phyloP scores from a whole-genome alignment of 2,113 vertebrate species.

The Coptodon rendalli region DNA sequence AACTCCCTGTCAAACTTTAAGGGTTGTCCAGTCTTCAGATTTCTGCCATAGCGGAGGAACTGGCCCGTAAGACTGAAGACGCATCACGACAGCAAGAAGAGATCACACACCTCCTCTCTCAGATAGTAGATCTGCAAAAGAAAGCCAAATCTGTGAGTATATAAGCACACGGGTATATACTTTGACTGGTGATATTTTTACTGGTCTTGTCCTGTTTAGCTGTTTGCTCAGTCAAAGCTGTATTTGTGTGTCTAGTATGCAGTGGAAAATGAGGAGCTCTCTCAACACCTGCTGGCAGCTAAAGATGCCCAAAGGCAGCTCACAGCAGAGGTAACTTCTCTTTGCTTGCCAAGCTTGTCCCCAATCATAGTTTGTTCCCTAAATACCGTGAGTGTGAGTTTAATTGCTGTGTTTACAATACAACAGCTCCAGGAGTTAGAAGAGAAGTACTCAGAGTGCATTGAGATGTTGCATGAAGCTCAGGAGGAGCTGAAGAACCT shows the following conservation, averaged over 20 bases:
- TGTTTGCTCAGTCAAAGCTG: background rate
- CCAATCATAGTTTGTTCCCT: background rate
- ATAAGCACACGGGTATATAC: background rate
- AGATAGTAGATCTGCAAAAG: conserved; percentile 94
- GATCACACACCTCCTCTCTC: conserved; percentile 95
- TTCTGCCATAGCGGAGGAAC: conserved; percentile 85
- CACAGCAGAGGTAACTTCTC: conserved; percentile 80
- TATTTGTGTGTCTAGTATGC: conserved; percentile 73
- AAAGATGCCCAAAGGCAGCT: conserved; percentile 97
- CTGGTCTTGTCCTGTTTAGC: background rate
- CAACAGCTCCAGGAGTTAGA: conserved; percentile 88
- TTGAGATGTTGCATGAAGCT: conserved; percentile 97
- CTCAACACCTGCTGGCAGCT: conserved; percentile 90
- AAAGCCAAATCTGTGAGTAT: conserved; percentile 88
- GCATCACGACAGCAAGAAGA: conserved; percentile 95
- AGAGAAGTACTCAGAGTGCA: conserved; percentile 93
- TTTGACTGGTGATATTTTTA: background rate
- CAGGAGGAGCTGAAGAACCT: conserved; percentile 97
- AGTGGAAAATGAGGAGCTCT: conserved; percentile 95
- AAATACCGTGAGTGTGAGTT: background rate
- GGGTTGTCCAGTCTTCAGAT: conserved; percentile 92
- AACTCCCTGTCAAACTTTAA: conserved; percentile 21
- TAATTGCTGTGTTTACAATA: background rate
- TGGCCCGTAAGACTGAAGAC: conserved; percentile 94
- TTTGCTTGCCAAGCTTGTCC: background rate